phyloP scores from a whole-genome alignment of 2,113 vertebrate genomes.

The Empidonax traillii region DNA sequence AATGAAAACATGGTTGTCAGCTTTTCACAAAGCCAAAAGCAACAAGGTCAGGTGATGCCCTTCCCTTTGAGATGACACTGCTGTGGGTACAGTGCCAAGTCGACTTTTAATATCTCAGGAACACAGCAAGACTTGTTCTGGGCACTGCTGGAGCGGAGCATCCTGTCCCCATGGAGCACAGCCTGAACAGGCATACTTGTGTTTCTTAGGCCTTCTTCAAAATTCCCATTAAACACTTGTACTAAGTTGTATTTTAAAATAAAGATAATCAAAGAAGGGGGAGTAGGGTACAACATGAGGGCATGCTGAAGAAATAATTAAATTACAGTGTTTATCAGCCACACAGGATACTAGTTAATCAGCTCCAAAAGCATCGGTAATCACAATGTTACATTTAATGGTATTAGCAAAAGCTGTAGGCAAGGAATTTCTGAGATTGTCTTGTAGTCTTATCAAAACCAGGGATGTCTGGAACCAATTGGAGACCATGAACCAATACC shows the following conservation, averaged over 20 bases:
- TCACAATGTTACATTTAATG: conserved; percentile 25
- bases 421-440: conserved; percentile 45
- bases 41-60: background rate
- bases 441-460: conserved; percentile 53
- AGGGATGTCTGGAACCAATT: conserved; percentile 64
- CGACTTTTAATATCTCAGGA: background rate
- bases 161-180: background rate
- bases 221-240: background rate
- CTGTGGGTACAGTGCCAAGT: background rate
- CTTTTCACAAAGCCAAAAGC: conserved; percentile 10
- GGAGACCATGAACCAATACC: conserved; percentile 35
- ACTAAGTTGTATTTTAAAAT: background rate
- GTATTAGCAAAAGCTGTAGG: conserved; percentile 51
- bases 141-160: background rate
- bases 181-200: background rate
- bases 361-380: background rate
- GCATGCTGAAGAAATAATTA: conserved; percentile 26
- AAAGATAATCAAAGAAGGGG: background rate
- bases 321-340: conserved; percentile 14
- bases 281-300: background rate
- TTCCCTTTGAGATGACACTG: background rate
- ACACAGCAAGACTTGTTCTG: background rate
- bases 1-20: background rate
- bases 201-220: background rate
- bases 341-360: conserved; percentile 16